Base-by-base conservation (phyloP, 2,797 vertebrate genomes). In the Lycodopsis pacificus region DNA sequence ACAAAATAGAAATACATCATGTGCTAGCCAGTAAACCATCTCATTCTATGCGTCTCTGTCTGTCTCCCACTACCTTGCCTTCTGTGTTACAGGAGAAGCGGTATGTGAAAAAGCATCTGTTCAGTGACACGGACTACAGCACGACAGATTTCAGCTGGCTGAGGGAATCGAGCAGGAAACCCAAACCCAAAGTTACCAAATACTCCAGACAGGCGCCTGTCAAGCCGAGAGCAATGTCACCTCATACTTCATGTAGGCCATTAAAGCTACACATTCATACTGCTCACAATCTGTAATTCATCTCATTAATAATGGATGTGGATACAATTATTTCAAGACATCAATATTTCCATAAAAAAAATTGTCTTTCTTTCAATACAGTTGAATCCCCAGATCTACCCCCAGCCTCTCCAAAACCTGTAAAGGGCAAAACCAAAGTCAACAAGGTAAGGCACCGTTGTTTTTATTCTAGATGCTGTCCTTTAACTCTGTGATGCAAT, bases 61-160 rank as follows among this genome's bases (percentile, higher is more conserved):
- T 12, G 2, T 51, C 12, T 53, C 10, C 25, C 6, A 17, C 38
- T 49, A 15, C 27, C 6, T 36, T 76, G 14, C 27, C 9, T 27
- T 71, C 12, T 70, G 1, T 73, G 42, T 83, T 74, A 27, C 44
- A 93, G 93, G 75, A 69, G 30, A 92, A 91, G 67, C 89, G 66
- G 57, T 54, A 86, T 84, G 90, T 86, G 57, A 96, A 93, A 85
- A 97, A 95, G 84, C 94, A 96, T 88, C 92, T 97, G 49, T 98
- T 99, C 74, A 98, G 96, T 93, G 97, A 98, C 87, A 95, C 95
- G 54, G 97, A 98, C 53, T 42, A 54, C 27, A 72, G 73, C 74
- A 92, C 57, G 80, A 95, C 83, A 27, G 97, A 98, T 59, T 92
- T 96, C 79, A 96, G 94, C 93, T 99, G 97, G 98, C 89, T 98